Evolutionary conservation across 2,113 vertebrate species (phyloP), one percentile per base, ranked within the genome.

Genomic region (Saguinus imperator): DNA sequence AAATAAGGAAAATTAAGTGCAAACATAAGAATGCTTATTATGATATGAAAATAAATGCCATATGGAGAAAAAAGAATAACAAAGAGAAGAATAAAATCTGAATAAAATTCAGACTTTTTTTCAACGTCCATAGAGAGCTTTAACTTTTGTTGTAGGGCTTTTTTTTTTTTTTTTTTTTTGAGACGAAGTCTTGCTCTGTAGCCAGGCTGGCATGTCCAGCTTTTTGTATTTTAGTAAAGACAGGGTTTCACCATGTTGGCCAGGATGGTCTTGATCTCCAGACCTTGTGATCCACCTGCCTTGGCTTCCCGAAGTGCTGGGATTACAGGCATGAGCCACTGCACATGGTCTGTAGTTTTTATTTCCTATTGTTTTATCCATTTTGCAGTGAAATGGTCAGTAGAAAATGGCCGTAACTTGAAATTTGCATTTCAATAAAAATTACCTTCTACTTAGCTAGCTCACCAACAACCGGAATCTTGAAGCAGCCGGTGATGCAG

Each of bases 401-500:
- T 35, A 43, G 55, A 37, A 48, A 61, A 16, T 16, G 7, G 21
- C 35, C 72, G n/a, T 10, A 37, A 1, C 8, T 8, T 58, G 52
- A 52, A 77, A 92, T 50, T n/a, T 76, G 17, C 14, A 13, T 77
- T 83, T 77, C 12, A 25, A 18, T n/a, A 57, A 48, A 58, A 77
- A 17, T 43, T 20, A 5, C 45, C 8, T 37, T 66, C 12, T 45
- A 12, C 61, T 79, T 17, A 50, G 21, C 18, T 7, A 21, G 35
- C 6, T 1, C 1, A 9, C 25, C 12, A 37, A 50, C 27, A 10
- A 2, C 37, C 4, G 9, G 12, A 35, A 12, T 11, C 37, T 52
- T 7, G 16, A 37, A 40, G 68, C 29, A 43, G 20, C 18, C 25
- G 5, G 29, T 3, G 20, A 5, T 50, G 29, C 13, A 1, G 17